Conservation (phyloP, 2,888 invertebrate genomes). For the Clostera curtula region DNA sequence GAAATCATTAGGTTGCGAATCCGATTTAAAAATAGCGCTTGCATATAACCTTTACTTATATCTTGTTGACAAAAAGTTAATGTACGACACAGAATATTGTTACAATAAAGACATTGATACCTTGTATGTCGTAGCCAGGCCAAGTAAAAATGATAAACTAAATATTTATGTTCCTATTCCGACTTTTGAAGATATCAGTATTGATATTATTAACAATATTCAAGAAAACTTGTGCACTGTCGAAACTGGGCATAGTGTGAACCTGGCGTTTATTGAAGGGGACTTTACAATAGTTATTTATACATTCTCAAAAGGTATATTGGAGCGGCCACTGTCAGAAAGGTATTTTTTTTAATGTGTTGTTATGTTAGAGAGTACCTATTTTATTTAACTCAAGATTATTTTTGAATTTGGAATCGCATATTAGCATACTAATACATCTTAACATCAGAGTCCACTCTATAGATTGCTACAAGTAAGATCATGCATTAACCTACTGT, state of each 20-base stretch:
- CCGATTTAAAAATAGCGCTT: slow-evolving; percentile 49
- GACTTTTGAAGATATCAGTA: slow-evolving; percentile 40
- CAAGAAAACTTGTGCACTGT: slow-evolving; percentile 64
- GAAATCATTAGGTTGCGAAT: slow-evolving; percentile 57
- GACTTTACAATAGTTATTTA: slow-evolving; percentile 64
- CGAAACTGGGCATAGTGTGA: slow-evolving; percentile 55
- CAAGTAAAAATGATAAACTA: slow-evolving; percentile 47
- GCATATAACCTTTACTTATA: slow-evolving; percentile 59
- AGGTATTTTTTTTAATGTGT: too few species aligned
- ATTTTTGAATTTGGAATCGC: too few species aligned
- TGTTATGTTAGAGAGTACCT: too few species aligned
- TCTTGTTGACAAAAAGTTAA: slow-evolving; percentile 60
- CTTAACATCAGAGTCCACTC: too few species aligned
- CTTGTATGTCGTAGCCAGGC: slow-evolving; percentile 57
- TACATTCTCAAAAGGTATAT: slow-evolving; percentile 55
- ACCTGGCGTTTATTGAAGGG: slow-evolving; percentile 58
- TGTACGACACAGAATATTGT: slow-evolving; percentile 67
- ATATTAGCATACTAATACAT: too few species aligned
- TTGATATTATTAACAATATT: slow-evolving; percentile 47
- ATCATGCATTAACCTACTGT: too few species aligned
- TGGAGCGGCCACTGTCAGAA: slow-evolving; percentile 39
- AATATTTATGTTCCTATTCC: slow-evolving; percentile 64
- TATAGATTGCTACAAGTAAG: too few species aligned
- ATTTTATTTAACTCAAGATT: too few species aligned
- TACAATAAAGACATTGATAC: slow-evolving; percentile 60